These are phyloP conservation scores for Hyperoplus immaculatus DNA, from an alignment of 2,797 vertebrate species.

Conservation along the genomic window DNA sequence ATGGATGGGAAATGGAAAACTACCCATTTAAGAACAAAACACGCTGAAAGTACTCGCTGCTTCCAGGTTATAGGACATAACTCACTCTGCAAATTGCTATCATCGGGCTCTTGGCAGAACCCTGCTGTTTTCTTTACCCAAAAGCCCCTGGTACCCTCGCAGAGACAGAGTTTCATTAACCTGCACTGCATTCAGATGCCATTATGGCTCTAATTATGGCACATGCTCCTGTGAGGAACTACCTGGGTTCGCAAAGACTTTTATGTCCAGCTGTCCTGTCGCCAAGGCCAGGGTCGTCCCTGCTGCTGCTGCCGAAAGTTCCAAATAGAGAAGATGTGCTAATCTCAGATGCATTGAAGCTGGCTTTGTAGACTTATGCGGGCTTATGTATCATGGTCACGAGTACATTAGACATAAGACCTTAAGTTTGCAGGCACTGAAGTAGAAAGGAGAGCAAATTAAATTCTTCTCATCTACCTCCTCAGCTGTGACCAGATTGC, in stretches of 20 bases:
- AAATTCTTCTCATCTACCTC: slow-evolving; percentile 81
- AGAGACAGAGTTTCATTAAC: slow-evolving; percentile 86
- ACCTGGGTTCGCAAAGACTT: slow-evolving; percentile 71
- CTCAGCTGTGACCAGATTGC: slow-evolving; percentile 76
- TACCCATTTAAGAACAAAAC: slow-evolving; percentile 86
- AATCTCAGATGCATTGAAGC: slow-evolving; percentile 82
- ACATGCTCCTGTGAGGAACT: slow-evolving; percentile 80
- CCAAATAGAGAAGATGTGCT: slow-evolving; percentile 70
- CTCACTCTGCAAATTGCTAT: slow-evolving; percentile 89
- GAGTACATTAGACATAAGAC: slow-evolving; percentile 77
- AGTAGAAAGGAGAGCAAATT: slow-evolving; percentile 81
- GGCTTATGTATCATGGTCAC: slow-evolving; percentile 82
- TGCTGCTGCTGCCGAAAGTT: slow-evolving; percentile 35
- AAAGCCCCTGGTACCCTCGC: slow-evolving; percentile 83
- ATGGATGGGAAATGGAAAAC: slow-evolving; percentile 86
- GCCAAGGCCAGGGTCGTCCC: slow-evolving; percentile 77
- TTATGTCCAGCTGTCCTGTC: slow-evolving; percentile 78
- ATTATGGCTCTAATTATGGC: slow-evolving; percentile 90
- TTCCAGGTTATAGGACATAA: slow-evolving; percentile 85
- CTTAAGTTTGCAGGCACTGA: slow-evolving; percentile 73
- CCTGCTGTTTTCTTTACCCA: slow-evolving; percentile 87
- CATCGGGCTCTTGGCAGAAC: slow-evolving; percentile 85
- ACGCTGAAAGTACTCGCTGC: slow-evolving; percentile 78
- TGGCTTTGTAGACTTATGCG: slow-evolving; percentile 78
- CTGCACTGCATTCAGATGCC: slow-evolving; percentile 84